Conservation (phyloP, 2,888 invertebrate species). For the Zhengitettix transpicula region DNA sequence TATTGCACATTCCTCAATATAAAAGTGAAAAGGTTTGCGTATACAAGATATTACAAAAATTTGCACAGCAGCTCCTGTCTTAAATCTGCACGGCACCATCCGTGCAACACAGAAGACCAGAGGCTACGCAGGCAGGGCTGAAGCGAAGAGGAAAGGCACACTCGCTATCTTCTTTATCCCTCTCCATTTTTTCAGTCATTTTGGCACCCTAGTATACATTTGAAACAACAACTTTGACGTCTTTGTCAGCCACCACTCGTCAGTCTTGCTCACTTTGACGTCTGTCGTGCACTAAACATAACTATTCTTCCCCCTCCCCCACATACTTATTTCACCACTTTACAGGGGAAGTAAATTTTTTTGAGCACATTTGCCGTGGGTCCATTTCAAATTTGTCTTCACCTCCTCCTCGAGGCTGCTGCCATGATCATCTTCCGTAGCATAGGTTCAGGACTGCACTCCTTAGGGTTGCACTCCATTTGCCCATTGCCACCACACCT, state of each 20-base stretch:
- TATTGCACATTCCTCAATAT: too few species aligned
- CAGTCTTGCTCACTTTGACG: not conserved
- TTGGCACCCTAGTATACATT: constrained; percentile 9
- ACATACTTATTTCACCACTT: not conserved
- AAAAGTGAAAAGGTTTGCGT: too few species aligned
- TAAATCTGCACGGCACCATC: not conserved
- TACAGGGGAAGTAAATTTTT: not conserved
- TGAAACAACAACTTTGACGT: too few species aligned
- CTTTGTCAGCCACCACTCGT: too few species aligned
- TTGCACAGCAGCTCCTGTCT: not conserved
- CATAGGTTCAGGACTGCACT: constrained; percentile 80
- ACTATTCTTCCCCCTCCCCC: not conserved
- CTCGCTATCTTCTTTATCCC: not conserved
- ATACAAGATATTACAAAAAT: not conserved
- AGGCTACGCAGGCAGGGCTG: not conserved
- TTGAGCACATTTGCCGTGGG: constrained; percentile 5
- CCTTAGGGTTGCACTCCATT: constrained; percentile 87
- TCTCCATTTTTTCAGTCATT: constrained; percentile 5
- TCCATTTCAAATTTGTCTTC: constrained; percentile 1
- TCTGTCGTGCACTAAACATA: not conserved
- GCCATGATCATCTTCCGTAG: constrained; percentile 78
- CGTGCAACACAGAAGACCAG: not conserved
- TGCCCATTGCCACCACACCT: constrained; percentile 86
- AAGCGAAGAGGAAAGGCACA: constrained; percentile 3
- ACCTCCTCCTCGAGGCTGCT: constrained; percentile 27